phyloP scores from a whole-genome alignment of 2,888 invertebrate genomes.

The Megalurothrips usitatus region DNA sequence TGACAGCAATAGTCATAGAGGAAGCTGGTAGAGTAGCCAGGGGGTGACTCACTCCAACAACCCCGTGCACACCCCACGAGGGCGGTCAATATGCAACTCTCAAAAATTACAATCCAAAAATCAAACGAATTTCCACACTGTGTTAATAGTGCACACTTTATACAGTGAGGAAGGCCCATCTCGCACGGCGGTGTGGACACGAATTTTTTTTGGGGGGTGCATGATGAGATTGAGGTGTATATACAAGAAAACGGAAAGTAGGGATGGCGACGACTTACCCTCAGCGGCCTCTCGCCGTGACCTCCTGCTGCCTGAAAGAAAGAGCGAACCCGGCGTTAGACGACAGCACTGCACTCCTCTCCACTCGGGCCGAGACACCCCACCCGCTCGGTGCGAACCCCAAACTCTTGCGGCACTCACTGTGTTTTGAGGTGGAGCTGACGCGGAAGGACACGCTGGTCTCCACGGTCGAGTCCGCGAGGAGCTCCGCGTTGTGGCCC shows the following conservation, averaged over 20 bases:
- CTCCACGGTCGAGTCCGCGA: conserved; percentile 36
- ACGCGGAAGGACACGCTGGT: conserved; percentile 42
- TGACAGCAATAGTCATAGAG: not conserved
- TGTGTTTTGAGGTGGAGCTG: conserved; percentile 37
- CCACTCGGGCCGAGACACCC: no score
- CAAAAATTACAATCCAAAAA: no score
- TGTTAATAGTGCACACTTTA: conserved; percentile 4
- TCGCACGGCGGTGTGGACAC: not conserved
- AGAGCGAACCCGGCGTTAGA: no score
- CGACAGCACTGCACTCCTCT: no score
- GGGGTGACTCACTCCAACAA: no score
- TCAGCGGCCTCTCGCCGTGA: not conserved
- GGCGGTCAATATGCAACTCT: no score
- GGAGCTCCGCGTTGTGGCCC: not conserved
- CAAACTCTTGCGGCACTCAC: no score
- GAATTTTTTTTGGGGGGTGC: not conserved
- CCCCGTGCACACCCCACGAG: no score
- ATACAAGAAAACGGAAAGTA: not conserved
- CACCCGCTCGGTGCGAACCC: no score
- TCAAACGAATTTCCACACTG: not conserved
- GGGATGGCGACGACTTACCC: not conserved
- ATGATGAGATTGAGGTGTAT: not conserved
- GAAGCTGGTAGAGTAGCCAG: no score
- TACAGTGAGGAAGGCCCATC: not conserved
- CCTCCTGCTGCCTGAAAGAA: not conserved